Evolutionary conservation across 2,888 invertebrate genomes (phyloP).

Genomic region (Hipparchia sbordonii): DNA sequence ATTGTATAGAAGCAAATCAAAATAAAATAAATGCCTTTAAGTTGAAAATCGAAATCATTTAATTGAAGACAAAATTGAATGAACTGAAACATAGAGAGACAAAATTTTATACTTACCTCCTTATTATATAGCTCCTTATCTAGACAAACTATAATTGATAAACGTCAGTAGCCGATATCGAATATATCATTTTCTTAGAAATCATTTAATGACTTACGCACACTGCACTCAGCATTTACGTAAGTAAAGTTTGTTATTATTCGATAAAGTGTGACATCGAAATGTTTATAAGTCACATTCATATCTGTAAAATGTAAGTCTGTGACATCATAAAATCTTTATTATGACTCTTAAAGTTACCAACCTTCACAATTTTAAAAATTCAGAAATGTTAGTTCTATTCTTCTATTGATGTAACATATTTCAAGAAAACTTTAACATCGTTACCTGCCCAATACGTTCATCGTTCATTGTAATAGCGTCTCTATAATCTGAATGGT

Average conservation of each 20-base stretch:
- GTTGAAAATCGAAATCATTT: background rate
- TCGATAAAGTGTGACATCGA: conserved; percentile 20
- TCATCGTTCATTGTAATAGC: background rate
- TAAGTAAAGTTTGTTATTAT: conserved; percentile 9
- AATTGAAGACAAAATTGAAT: background rate
- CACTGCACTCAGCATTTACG: conserved; percentile 18
- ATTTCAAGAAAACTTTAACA: background rate
- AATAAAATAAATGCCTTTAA: too few relatives aligned
- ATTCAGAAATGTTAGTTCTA: too few relatives aligned
- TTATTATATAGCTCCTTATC: too few relatives aligned
- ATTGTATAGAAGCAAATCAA: too few relatives aligned
- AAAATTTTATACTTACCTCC: too few relatives aligned
- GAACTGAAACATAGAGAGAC: too few relatives aligned
- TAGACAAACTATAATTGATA: background rate
- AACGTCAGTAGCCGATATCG: background rate
- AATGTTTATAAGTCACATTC: conserved; percentile 12
- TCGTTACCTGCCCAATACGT: background rate
- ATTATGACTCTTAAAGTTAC: too few relatives aligned
- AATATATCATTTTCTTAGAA: conserved; percentile 22
- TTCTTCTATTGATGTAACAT: background rate
- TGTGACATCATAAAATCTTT: background rate
- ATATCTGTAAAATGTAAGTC: background rate
- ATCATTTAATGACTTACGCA: conserved; percentile 18
- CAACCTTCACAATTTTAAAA: too few relatives aligned
- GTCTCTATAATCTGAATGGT: background rate